Conservation (phyloP, 2,113 vertebrate species). For the Oncorhynchus keta region DNA sequence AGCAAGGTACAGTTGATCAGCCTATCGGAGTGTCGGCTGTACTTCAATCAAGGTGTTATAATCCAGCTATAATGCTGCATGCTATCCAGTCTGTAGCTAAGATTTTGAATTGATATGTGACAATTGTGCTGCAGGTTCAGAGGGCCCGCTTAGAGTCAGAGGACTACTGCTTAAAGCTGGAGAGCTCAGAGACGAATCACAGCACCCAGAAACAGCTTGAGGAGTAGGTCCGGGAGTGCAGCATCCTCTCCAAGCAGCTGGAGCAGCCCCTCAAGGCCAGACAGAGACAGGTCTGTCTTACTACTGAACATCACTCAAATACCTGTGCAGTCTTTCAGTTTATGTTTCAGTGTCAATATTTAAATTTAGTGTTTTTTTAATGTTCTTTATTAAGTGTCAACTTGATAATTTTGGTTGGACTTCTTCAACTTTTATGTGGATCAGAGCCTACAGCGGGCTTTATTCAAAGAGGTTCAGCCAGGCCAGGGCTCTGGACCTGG, state of each 20-base stretch:
- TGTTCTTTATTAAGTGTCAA: too few relatives aligned
- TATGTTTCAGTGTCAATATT: too few relatives aligned
- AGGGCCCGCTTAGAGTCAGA: constrained; percentile 81
- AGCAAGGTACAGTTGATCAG: constrained; percentile 73
- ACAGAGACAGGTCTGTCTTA: constrained; percentile 76
- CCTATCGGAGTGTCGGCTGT: not conserved
- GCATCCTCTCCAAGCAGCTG: constrained; percentile 78
- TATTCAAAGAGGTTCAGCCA: too few relatives aligned
- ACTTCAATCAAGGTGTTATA: not conserved
- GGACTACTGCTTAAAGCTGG: constrained; percentile 76
- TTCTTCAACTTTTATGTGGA: too few relatives aligned
- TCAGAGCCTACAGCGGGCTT: too few relatives aligned
- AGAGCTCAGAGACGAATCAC: constrained; percentile 66
- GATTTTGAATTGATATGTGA: not conserved
- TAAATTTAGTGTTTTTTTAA: too few relatives aligned
- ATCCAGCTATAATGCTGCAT: too few relatives aligned
- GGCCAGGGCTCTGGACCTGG: too few relatives aligned
- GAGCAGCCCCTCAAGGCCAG: constrained; percentile 86
- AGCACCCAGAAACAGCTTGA: constrained; percentile 83
- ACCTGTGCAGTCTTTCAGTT: not conserved
- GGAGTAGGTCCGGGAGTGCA: constrained; percentile 85
- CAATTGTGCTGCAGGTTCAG: constrained; percentile 68
- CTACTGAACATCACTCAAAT: not conserved
- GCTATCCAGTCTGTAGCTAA: not conserved
- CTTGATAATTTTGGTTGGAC: too few relatives aligned